Evolutionary conservation across 2,113 vertebrate species (phyloP), one percentile per base, ranked within the genome.

Genomic region (Odontesthes bonariensis): DNA sequence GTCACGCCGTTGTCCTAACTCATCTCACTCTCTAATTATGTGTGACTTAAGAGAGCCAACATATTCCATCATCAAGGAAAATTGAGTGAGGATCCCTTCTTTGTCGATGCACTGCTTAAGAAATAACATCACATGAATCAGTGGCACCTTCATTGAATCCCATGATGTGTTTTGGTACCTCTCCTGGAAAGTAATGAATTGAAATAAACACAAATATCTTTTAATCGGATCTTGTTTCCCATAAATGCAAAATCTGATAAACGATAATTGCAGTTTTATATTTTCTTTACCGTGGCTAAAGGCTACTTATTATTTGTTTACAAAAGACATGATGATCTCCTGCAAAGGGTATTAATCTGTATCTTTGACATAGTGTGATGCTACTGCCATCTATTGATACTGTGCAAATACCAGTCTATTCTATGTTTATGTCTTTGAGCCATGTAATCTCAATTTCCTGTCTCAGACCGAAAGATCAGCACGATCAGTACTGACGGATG

Each of bases 371-470:
- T 16, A 52, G 67, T 87, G 90, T 83, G 81, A 73, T 87, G 73
- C 88, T 93, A 91, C 92, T 91, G 91, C 90, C 92, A 85, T 82
- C 91, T 93, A 68, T 64, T 90, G 91, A 72, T 64, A 5, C 60
- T 49, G 57, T 49, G 47, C 53, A 0, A 5, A 73, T 71, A 27
- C 66, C 14, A 38, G 14, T 8, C 13, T 65, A 20, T 47, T 59
- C 17, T 20, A 7, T 44, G 38, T 19, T 19, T 4, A 1, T 13
- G 33, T 23, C 33, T 62, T 31, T 44, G 8, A 73, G 63, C 23
- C 49, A 13, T 16, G 49, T 3, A 38, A 22, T 53, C 46, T 65
- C 19, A 42, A 55, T 6, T 3, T 65, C 32, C 31, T 65, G 63
- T 65, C 19, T 20, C 32, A 52, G 47, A 49, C 4, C 51, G 31